These are phyloP conservation scores for Otolemur garnettii DNA, from an alignment of 2,113 vertebrate species.

Conservation along the genomic window DNA sequence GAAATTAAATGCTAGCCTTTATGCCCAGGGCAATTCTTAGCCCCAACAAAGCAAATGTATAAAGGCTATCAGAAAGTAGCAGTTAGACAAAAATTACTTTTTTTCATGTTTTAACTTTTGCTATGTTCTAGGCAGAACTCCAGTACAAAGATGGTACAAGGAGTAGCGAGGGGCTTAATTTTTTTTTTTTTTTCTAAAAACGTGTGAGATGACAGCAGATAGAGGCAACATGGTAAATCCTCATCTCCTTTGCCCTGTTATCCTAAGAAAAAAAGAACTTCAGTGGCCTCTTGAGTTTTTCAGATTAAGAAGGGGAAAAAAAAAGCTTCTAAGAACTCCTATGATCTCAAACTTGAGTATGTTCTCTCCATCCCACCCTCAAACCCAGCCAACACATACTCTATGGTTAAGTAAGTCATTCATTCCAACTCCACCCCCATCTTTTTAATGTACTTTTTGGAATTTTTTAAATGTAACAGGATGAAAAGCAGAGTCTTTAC, in stretches of 20 bases:
- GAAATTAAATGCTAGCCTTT: conserved; percentile 32
- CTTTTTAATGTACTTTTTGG: too few species aligned
- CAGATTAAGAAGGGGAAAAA: background rate
- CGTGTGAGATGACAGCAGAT: background rate
- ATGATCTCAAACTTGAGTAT: background rate
- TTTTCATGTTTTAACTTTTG: background rate
- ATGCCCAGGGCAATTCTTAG: background rate
- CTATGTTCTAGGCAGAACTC: background rate
- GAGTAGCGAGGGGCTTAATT: background rate
- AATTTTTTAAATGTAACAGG: background rate
- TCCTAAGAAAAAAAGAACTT: background rate
- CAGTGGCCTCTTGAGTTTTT: background rate
- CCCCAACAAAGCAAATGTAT: background rate
- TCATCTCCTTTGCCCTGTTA: background rate
- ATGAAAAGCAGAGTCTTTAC: background rate
- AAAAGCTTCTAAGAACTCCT: background rate
- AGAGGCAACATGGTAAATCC: background rate
- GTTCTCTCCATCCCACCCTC: too few species aligned
- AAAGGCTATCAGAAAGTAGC: conserved; percentile 3
- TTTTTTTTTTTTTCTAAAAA: background rate
- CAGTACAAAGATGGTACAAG: background rate
- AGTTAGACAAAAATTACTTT: background rate
- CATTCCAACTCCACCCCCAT: background rate
- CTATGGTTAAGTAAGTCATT: background rate
- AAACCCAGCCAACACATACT: background rate